Base-by-base conservation (phyloP, 2,888 invertebrate species). In the Drosophila affinis region DNA sequence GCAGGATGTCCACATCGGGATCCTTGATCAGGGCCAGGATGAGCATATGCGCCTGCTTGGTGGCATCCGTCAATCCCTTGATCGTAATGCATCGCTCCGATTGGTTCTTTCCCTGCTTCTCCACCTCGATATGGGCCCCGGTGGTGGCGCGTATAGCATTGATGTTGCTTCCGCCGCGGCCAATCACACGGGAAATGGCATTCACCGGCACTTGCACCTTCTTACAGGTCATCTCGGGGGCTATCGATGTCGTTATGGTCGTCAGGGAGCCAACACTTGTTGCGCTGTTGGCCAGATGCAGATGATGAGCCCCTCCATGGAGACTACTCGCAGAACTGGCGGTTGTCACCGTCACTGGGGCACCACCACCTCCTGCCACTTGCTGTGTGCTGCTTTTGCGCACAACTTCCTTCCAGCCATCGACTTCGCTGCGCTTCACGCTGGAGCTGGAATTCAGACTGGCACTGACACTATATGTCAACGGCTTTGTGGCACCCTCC, bases 351-450 rank as follows among this genome's bases (percentile, higher is more conserved):
- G 63, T 54, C 17, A 27, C 14, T 0, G 72, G 72, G 9, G 65
- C 18, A 0, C 64, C 71, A 14, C 27, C 27, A 29, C 29, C 9
- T 29, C 56, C 55, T 27, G 49, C 47, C 9, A 58, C 47, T 7
- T 91, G 91, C 92, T 93, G 77, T 29, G 95, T 94, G 68, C 95
- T 95, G 65, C 95, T 97, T 93, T 97, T 97, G 91, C 97, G 94
- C 9, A 97, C 97, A 52, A 98, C 98, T 93, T 99, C 98, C 91
- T 98, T 98, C 98, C 98, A 99, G 12, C 98, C 98, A 89, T 98
- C 98, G 3, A 85, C 78, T 88, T 98, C 97, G 78, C 97, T 96
- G 72, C 97, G 94, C 89, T 95, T 85, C 2, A 64, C 18, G 29
- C 29, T 29, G 12, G 47, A 48, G 29, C 29, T 29, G 12, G 47